Conservation (phyloP, 2,113 vertebrate genomes). For the Carlito syrichta region DNA sequence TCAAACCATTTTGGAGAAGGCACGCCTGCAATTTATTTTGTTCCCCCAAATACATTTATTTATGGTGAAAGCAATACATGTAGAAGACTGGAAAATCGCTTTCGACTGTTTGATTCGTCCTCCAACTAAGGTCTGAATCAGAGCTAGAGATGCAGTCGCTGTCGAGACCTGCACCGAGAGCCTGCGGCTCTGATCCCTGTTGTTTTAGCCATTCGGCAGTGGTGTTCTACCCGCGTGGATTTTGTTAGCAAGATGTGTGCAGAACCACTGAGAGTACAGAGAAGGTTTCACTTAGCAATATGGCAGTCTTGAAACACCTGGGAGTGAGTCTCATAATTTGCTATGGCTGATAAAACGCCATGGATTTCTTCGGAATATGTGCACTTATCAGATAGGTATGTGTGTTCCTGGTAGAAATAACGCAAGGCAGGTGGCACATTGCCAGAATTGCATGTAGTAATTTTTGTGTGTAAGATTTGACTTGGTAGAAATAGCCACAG, state of each 20-base stretch:
- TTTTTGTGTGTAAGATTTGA: background rate
- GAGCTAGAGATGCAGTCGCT: background rate
- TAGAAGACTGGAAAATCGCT: background rate
- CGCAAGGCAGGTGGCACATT: background rate
- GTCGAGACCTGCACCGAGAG: background rate
- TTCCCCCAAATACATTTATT: background rate
- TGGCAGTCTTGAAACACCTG: background rate
- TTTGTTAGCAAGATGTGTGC: background rate
- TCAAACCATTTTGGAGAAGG: background rate
- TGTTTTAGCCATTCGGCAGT: background rate
- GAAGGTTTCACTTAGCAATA: background rate
- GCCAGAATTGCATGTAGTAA: background rate
- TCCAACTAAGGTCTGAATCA: background rate
- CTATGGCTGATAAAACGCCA: background rate
- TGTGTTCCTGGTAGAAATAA: background rate
- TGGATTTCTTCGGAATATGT: background rate
- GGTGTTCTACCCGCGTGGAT: too few relatives aligned
- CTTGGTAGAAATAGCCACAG: conserved; percentile 5
- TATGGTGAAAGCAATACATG: background rate
- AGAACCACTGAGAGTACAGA: background rate
- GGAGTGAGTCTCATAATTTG: background rate
- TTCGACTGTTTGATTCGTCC: background rate
- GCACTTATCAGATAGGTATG: background rate
- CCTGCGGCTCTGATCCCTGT: background rate
- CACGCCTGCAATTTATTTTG: background rate